These are phyloP conservation scores for Bryconaethiops microstoma DNA, from an alignment of 2,797 vertebrate genomes.

Conservation along the genomic window DNA sequence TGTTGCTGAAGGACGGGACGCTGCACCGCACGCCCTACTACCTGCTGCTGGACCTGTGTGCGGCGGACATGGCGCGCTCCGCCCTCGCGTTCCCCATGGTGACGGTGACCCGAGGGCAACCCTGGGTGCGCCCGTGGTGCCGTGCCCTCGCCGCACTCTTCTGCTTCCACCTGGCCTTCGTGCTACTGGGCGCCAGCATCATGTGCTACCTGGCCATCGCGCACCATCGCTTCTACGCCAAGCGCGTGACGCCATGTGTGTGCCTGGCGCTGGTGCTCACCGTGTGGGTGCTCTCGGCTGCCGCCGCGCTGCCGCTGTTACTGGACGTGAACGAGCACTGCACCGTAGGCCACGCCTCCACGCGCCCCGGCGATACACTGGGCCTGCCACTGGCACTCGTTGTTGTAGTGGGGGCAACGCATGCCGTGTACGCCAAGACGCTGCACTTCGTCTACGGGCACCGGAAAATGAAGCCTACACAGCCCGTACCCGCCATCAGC, in stretches of 20 bases:
- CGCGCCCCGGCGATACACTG: slow-evolving; percentile 81
- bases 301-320: slow-evolving; percentile 94
- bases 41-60: slow-evolving; percentile 92
- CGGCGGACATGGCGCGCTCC: slow-evolving; percentile 89
- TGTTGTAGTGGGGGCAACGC: slow-evolving; percentile 89
- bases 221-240: slow-evolving; percentile 94
- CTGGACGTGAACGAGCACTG: slow-evolving; percentile 95
- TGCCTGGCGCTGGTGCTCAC: slow-evolving; percentile 91
- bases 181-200: slow-evolving; percentile 94
- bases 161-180: slow-evolving; percentile 94
- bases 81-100: slow-evolving; percentile 93
- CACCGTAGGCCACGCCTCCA: slow-evolving; percentile 81
- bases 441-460: slow-evolving; percentile 95
- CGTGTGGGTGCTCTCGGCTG: slow-evolving; percentile 93
- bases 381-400: slow-evolving; percentile 95
- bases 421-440: slow-evolving; percentile 92
- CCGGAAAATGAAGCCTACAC: slow-evolving; percentile 96
- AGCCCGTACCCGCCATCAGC: slow-evolving; percentile 93
- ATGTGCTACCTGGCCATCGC: slow-evolving; percentile 97
- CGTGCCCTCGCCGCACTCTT: slow-evolving; percentile 91
- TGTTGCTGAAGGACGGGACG: slow-evolving; percentile 89
- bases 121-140: slow-evolving; percentile 86
- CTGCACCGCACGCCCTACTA: slow-evolving; percentile 91
- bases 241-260: slow-evolving; percentile 91
- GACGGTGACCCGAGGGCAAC: slow-evolving; percentile 66